phyloP scores from a whole-genome alignment of 1,140 invertebrate genomes.

The Asobara japonica region DNA sequence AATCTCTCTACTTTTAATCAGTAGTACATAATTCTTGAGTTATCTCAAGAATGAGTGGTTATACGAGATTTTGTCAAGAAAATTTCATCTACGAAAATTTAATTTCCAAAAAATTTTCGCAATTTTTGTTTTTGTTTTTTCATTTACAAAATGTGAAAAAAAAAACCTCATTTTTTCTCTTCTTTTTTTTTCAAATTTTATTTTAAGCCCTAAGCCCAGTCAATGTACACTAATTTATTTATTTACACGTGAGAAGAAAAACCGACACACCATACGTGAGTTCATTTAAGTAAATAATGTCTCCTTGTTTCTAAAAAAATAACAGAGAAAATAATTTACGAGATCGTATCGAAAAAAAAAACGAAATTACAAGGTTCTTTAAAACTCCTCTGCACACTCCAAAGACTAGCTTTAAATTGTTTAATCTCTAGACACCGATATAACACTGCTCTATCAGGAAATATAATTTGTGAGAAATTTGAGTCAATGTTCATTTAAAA shows the following conservation, averaged over 20 bases:
- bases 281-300: neutral
- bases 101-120: too few species aligned
- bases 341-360: conserved; percentile 5
- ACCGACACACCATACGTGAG: neutral
- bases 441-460: neutral
- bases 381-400: neutral
- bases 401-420: conserved; percentile 13
- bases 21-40: too few species aligned
- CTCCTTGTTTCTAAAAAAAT: neutral
- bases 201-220: neutral
- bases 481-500: neutral
- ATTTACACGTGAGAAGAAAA: too few species aligned
- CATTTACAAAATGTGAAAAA: too few species aligned
- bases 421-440: neutral
- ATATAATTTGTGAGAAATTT: neutral
- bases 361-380: neutral
- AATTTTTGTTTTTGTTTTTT: too few species aligned
- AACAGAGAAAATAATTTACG: conserved; percentile 7
- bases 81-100: too few species aligned
- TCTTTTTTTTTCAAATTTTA: too few species aligned
- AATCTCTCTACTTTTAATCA: neutral
- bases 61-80: too few species aligned
- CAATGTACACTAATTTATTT: neutral
- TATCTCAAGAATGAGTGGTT: too few species aligned
- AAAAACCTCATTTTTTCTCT: too few species aligned